Evolutionary conservation across 2,797 vertebrate species (phyloP).

Genomic region (Prionace glauca): DNA sequence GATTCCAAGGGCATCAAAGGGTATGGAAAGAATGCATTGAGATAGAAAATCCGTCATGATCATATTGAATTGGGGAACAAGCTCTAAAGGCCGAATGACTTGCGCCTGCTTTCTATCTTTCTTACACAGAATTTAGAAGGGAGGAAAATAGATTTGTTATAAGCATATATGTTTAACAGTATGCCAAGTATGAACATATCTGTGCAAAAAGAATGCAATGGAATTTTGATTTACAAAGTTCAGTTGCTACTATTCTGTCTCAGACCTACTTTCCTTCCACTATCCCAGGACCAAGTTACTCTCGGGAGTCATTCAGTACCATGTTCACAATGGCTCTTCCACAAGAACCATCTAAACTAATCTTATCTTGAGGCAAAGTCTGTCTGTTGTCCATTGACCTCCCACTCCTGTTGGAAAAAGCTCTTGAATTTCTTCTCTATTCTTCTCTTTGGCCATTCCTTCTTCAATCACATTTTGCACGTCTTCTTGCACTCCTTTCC

Average conservation of each 20-base stretch:
- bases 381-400: background rate
- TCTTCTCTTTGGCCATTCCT: background rate
- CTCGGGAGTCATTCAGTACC: background rate
- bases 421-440: background rate
- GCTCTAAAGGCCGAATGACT: too few relatives aligned
- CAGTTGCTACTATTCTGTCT: background rate
- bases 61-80: too few relatives aligned
- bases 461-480: background rate
- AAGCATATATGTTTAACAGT: background rate
- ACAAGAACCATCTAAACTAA: background rate
- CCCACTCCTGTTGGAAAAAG: background rate
- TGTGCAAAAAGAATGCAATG: background rate
- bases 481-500: background rate
- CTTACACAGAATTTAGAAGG: background rate
- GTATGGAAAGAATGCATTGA: too few relatives aligned
- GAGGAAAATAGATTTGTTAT: background rate
- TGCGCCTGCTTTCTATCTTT: too few relatives aligned
- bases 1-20: too few relatives aligned
- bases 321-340: background rate
- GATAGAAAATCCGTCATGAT: too few relatives aligned
- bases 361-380: background rate
- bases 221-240: background rate
- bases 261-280: background rate
- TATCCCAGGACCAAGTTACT: background rate
- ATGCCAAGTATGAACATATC: background rate